Base-by-base conservation (phyloP, 2,113 vertebrate species). In the Podocnemis expansa region DNA sequence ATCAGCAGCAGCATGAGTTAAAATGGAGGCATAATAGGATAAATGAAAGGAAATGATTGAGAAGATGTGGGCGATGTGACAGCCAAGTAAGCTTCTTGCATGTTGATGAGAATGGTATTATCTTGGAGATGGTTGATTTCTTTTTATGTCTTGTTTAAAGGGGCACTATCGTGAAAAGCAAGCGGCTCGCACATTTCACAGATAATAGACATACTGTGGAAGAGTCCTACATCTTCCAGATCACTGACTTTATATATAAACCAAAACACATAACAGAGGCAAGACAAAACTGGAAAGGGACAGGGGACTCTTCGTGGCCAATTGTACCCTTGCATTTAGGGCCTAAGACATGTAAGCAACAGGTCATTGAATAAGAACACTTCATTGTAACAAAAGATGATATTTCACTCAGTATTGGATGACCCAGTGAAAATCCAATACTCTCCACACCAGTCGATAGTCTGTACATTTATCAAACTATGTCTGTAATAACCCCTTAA, bases 41-140 rank as follows among this genome's bases (percentile, higher is more conserved):
- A 97, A 97, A 97, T 97, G 97, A 97, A 97, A 97, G 85, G 84
- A 96, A 98, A 96, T 97, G 97, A 98, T 98, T 98, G 97, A 98
- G 96, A 97, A 98, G 97, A 97, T 97, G 97, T 97, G 96, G 97
- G 97, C 89, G 97, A 97, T 0, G 91, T 98, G 97, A 98, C 97
- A 98, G 97, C 97, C 96, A 97, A 96, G 97, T 70, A 95, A 96
- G 91, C 96, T 97, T 78, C 96, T 96, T 97, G 97, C 97, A 98
- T 98, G 96, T 97, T 97, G 97, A 98, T 98, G 97, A 97, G 97
- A 96, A 93, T 29, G n/a, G 95, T 96, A 93, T 97, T 98, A 97
- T 97, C 93, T 84, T 94, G 88, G 92, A 80, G 0, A 91, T 95
- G 88, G 93, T 34, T 97, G 92, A 91, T 96, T 97, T 95, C 87